A percentile compares a stretch with the other conserved stretches of the same genome.
Conservation (phyloP, 2,888 invertebrate genomes). For the Leptodirus hochenwartii region DNA sequence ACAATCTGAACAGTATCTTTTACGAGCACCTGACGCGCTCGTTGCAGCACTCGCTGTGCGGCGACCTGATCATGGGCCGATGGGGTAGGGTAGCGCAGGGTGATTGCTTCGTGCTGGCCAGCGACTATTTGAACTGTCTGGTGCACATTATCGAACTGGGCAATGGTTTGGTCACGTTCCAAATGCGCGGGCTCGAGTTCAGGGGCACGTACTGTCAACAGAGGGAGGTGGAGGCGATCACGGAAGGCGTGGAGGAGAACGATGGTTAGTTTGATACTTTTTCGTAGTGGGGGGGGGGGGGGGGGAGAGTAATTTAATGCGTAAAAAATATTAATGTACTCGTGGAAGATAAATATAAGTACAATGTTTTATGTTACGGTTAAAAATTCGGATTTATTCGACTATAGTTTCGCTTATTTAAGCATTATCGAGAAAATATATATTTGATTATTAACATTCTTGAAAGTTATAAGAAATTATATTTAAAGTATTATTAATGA, state of each 20-base stretch:
- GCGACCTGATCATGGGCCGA: slow-evolving; percentile 77
- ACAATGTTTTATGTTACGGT: no score
- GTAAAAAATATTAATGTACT: neutral
- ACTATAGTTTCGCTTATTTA: no score
- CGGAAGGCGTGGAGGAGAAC: slow-evolving; percentile 92
- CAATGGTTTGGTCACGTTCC: slow-evolving; percentile 96
- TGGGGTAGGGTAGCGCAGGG: slow-evolving; percentile 96
- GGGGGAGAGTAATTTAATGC: no score
- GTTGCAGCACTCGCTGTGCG: slow-evolving; percentile 86
- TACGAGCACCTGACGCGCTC: slow-evolving; percentile 96
- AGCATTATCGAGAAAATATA: no score
- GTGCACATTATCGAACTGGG: slow-evolving; percentile 97
- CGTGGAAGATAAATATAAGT: neutral
- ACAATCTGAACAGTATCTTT: slow-evolving; percentile 97
- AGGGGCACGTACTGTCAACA: slow-evolving; percentile 99
- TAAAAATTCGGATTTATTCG: no score
- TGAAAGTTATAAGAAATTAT: no score
- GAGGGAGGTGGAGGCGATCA: slow-evolving; percentile 94
- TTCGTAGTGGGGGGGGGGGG: neutral
- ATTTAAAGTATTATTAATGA: no score
- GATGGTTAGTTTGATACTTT: slow-evolving; percentile 40
- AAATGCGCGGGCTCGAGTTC: slow-evolving; percentile 93
- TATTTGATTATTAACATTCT: no score
- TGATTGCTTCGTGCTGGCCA: slow-evolving; percentile 95
- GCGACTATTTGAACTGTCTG: slow-evolving; percentile 93